Conservation (phyloP, 1,140 invertebrate genomes). For the Rhopalosiphum padi region DNA sequence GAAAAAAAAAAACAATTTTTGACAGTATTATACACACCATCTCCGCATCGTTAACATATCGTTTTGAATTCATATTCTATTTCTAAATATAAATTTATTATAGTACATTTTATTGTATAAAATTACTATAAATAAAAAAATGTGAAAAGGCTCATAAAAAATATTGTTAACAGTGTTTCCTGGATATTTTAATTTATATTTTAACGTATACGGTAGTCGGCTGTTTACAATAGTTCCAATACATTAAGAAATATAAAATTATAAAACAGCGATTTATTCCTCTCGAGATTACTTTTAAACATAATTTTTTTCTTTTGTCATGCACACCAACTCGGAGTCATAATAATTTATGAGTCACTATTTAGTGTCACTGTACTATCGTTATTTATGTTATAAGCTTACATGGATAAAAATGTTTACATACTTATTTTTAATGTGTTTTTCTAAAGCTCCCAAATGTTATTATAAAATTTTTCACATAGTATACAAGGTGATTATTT, state of each 20-base stretch:
- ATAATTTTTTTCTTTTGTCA: background rate
- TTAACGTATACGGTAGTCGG: background rate
- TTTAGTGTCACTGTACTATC: background rate
- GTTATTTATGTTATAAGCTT: background rate
- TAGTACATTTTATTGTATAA: background rate
- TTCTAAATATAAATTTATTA: background rate
- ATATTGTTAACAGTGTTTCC: background rate
- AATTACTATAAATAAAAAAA: background rate
- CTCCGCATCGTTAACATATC: background rate
- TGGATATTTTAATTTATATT: background rate
- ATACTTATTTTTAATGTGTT: slow-evolving; percentile 18
- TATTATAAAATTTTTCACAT: background rate
- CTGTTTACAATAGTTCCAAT: background rate
- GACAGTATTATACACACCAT: background rate
- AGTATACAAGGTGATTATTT: background rate
- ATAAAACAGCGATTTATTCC: background rate
- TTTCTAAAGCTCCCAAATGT: background rate
- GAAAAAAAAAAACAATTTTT: background rate
- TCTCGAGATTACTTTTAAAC: background rate
- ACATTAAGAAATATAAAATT: background rate
- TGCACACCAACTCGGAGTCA: background rate
- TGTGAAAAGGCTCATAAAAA: background rate
- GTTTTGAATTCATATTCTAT: background rate
- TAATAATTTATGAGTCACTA: slow-evolving; percentile 16
- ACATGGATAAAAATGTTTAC: slow-evolving; percentile 8